phyloP scores from a whole-genome alignment of 2,888 invertebrate species.

The Apomyelois bistriatella region DNA sequence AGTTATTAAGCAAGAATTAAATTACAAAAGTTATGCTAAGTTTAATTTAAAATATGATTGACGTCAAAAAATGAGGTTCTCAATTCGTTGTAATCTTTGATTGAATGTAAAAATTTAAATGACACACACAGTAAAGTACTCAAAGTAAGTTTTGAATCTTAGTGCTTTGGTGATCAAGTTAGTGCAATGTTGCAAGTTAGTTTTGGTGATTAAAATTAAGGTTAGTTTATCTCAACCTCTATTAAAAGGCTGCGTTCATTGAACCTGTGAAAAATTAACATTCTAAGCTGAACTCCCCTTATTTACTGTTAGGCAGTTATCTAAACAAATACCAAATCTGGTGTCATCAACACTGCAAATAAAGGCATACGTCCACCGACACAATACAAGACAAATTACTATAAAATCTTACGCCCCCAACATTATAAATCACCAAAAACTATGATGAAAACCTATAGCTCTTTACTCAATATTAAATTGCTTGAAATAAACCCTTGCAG shows the following conservation, averaged over 20 bases:
- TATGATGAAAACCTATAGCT: constrained; percentile 44
- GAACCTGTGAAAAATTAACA: not conserved
- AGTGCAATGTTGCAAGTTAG: too few species aligned
- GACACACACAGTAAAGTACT: too few species aligned
- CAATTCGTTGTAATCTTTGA: too few species aligned
- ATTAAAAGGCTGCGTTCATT: not conserved
- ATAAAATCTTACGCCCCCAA: constrained; percentile 43
- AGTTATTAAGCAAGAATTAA: too few species aligned
- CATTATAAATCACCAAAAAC: constrained; percentile 43
- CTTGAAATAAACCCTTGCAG: constrained; percentile 24
- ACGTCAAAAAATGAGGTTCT: too few species aligned
- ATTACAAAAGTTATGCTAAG: too few species aligned
- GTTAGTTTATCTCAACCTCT: too few species aligned
- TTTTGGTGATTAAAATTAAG: too few species aligned
- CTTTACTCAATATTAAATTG: constrained; percentile 44
- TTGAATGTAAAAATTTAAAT: too few species aligned
- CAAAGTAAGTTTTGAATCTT: not conserved
- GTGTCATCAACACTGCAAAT: constrained; percentile 34
- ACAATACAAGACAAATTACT: constrained; percentile 58
- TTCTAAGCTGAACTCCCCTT: not conserved
- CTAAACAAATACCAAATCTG: constrained; percentile 14
- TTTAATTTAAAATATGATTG: too few species aligned
- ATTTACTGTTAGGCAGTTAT: not conserved
- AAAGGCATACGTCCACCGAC: constrained; percentile 36
- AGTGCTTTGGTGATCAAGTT: too few species aligned